phyloP scores from a whole-genome alignment of 2,113 vertebrate genomes.

The Apodemus sylvaticus region DNA sequence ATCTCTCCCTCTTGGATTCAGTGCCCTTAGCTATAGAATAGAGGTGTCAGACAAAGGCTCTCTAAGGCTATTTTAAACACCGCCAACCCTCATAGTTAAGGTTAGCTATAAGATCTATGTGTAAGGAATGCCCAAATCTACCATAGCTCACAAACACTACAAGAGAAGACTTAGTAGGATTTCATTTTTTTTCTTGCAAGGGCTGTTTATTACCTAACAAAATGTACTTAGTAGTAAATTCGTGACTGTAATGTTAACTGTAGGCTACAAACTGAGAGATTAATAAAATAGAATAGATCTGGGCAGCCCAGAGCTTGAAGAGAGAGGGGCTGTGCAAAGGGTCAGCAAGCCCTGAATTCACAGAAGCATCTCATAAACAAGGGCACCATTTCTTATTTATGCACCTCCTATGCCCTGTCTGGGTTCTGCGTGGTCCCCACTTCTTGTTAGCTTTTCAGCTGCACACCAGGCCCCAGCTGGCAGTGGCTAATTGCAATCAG shows the following conservation, averaged over 20 bases:
- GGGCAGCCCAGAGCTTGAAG: not conserved
- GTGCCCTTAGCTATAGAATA: not conserved
- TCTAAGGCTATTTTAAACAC: not conserved
- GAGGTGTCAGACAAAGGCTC: not conserved
- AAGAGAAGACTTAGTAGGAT: not conserved
- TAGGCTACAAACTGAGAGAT: constrained; percentile 58
- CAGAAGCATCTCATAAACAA: constrained; percentile 48
- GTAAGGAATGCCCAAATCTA: not conserved
- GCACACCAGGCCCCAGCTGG: constrained; percentile 80
- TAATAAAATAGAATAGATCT: not conserved
- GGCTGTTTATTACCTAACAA: constrained; percentile 64
- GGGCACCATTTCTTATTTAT: constrained; percentile 63
- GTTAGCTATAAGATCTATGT: not conserved
- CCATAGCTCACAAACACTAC: constrained; percentile 25
- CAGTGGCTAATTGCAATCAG: constrained; percentile 83
- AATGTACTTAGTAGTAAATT: constrained; percentile 70
- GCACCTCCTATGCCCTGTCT: constrained; percentile 51
- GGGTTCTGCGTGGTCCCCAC: constrained; percentile 74
- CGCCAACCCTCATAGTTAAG: not conserved
- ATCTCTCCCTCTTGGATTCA: not conserved
- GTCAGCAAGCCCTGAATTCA: constrained; percentile 19
- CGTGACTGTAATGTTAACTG: not conserved
- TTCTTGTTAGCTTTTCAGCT: constrained; percentile 84
- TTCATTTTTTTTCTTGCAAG: constrained; percentile 66
- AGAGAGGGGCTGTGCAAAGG: not conserved